phyloP scores from a whole-genome alignment of 2,888 invertebrate genomes.

The Machimus rusticus region DNA sequence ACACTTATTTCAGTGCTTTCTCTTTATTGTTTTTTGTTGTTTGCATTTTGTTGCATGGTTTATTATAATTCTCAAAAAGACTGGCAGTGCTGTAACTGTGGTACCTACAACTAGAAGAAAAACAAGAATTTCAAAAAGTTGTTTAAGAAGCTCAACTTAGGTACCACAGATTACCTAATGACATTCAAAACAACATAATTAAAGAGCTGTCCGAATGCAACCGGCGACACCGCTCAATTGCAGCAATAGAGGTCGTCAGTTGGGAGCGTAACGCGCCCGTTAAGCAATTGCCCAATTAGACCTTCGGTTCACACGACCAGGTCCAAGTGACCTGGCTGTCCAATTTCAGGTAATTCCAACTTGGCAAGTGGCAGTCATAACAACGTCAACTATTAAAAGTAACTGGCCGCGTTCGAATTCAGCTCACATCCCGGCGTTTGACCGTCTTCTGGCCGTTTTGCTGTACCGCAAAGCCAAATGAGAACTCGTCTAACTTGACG shows the following conservation, averaged over 20 bases:
- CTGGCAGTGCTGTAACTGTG: background rate
- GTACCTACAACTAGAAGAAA: no score
- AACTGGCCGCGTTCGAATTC: background rate
- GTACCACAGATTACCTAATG: background rate
- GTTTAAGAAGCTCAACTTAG: background rate
- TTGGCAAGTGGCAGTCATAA: background rate
- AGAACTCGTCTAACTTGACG: background rate
- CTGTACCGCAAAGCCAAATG: background rate
- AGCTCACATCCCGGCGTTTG: background rate
- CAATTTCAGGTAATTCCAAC: background rate
- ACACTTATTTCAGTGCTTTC: no score
- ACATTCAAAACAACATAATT: background rate
- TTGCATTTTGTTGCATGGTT: background rate
- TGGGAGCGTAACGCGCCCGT: background rate
- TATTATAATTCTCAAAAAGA: background rate
- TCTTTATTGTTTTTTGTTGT: no score
- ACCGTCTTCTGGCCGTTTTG: background rate
- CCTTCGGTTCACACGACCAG: background rate
- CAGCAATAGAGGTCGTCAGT: background rate
- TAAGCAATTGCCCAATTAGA: background rate
- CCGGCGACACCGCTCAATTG: background rate
- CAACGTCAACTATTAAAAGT: background rate
- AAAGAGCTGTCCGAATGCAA: background rate
- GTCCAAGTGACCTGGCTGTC: background rate
- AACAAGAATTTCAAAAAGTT: background rate